Evolutionary conservation across 2,888 invertebrate species (phyloP), one percentile per base, ranked within the genome.

Genomic region (Macropis europaea): DNA sequence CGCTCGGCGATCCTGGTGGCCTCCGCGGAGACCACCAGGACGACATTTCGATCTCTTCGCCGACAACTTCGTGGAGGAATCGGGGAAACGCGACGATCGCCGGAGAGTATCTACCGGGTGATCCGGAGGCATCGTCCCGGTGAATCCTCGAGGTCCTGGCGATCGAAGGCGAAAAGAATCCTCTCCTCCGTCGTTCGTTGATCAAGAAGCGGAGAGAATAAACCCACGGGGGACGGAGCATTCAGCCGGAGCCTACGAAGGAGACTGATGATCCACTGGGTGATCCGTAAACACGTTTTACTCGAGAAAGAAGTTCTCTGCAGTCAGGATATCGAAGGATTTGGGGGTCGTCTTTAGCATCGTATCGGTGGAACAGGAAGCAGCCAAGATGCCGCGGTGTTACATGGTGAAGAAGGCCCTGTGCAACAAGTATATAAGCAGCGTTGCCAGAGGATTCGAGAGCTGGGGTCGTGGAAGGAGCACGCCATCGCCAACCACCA

Each of bases 381-480:
- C 42, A 66, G 62, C 34, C 91, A 92, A 90, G 86, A 94, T 94
- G 95, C 94, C 94, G 90, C 94, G 94, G 87, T 95, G 94, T 88
- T 94, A 94, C 88, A 94, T 94, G 94, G 94, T 94, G 86, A 94
- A 94, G 92, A 94, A 94, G 89, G 88, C 89, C 64, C 90, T 92
- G 87, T 92, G 91, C 91, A 90, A 90, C 89, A 90, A 90, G 89
- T 90, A 90, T 76, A 87, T 88, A 78, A 87, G 75, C 78, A 89
- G 88, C 77, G 86, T 89, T 63, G 84, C 87, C 74, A 86, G 87
- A 76, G 87, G 87, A 70, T 89, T 89, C 71, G 90, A 89, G 66
- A 85, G 73, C 71, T 87, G 89, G 88, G 83, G 82, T 68, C 85
- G 88, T 34, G 83, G 84, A 73, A 85, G 87, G 71, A 86, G 82